A percentile compares a stretch with the other conserved stretches of the same genome.
Conservation (phyloP, 2,113 vertebrate genomes). For the Asarcornis scutulata region DNA sequence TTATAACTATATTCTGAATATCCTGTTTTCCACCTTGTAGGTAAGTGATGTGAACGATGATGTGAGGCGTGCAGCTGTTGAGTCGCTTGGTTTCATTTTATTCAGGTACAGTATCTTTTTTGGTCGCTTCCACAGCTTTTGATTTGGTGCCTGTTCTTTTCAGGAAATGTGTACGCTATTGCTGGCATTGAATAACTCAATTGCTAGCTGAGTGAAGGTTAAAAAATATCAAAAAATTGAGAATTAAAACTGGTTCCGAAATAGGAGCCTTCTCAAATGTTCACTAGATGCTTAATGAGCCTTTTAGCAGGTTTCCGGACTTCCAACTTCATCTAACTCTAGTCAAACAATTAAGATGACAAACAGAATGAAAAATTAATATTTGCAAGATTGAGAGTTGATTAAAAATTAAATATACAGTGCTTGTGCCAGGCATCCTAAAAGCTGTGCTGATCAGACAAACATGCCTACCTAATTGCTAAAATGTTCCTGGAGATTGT, state of each 20-base stretch:
- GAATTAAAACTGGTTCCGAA: background rate
- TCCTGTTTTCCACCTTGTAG: conserved; percentile 67
- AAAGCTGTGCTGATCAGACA: background rate
- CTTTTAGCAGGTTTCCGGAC: background rate
- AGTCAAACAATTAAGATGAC: background rate
- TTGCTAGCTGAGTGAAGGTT: background rate
- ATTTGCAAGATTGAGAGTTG: conserved; percentile 10
- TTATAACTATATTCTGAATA: background rate
- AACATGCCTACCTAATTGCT: background rate
- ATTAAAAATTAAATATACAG: conserved; percentile 28
- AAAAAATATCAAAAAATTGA: background rate
- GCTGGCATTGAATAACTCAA: background rate
- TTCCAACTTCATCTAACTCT: background rate
- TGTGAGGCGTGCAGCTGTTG: conserved; percentile 94
- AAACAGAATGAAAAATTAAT: conserved; percentile 38
- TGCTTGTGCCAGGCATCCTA: background rate
- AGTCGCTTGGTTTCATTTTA: conserved; percentile 97
- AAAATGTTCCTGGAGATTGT: background rate
- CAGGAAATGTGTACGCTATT: background rate
- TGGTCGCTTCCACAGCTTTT: background rate
- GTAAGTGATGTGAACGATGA: conserved; percentile 99
- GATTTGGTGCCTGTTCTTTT: background rate
- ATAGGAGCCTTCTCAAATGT: background rate
- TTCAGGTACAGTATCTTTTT: conserved; percentile 87
- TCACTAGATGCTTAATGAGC: background rate